phyloP scores from a whole-genome alignment of 2,113 vertebrate species.

The Crotalus tigris region DNA sequence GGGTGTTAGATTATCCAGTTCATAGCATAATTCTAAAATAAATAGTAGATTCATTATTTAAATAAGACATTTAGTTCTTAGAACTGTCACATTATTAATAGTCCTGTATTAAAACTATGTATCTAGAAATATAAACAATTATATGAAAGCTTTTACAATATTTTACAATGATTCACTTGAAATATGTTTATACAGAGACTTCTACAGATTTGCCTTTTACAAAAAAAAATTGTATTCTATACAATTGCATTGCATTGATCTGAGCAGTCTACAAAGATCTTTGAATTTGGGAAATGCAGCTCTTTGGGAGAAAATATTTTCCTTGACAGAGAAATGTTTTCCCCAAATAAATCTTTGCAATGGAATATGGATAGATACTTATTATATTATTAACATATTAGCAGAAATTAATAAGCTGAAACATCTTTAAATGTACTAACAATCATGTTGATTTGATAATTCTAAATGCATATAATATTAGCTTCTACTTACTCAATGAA shows the following conservation, averaged over 20 bases:
- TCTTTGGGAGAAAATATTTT: neutral
- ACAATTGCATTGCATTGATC: neutral
- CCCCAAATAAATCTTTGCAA: neutral
- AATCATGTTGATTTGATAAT: neutral
- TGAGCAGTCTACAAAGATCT: neutral
- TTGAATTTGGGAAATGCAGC: neutral
- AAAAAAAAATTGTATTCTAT: neutral
- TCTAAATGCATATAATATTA: neutral
- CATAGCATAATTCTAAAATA: neutral
- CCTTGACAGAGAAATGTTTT: neutral
- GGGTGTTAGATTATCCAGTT: neutral
- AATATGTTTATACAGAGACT: neutral
- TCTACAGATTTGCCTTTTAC: neutral
- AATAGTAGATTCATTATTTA: neutral
- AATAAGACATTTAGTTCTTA: neutral
- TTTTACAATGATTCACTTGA: neutral
- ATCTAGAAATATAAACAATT: neutral
- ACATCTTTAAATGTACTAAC: neutral
- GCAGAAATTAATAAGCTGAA: neutral
- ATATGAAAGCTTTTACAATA: neutral
- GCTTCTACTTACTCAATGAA: constrained; percentile 92
- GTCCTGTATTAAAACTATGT: neutral
- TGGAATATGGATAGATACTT: neutral
- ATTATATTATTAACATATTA: neutral
- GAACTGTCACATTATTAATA: neutral